phyloP scores from a whole-genome alignment of 2,797 vertebrate genomes.

The Neosilurus hyrtlii region DNA sequence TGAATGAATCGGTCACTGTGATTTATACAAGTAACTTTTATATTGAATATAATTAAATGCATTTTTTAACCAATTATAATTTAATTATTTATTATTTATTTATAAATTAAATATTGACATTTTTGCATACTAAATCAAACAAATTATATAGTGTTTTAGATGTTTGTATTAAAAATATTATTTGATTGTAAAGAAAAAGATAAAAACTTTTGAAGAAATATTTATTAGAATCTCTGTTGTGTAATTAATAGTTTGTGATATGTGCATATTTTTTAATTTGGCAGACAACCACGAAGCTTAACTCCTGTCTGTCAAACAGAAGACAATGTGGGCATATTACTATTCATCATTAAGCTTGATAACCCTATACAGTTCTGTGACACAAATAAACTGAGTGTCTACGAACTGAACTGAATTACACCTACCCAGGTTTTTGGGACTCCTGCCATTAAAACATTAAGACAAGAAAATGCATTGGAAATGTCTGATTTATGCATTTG shows the following conservation, averaged over 20 bases:
- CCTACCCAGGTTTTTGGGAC: constrained; percentile 38
- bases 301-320: constrained; percentile 43
- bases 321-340: constrained; percentile 58
- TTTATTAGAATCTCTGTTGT: not conserved
- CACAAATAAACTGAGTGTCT: constrained; percentile 54
- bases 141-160: not conserved
- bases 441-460: constrained; percentile 20
- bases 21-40: not conserved
- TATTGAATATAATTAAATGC: not conserved
- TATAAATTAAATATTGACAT: not conserved
- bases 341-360: constrained; percentile 66
- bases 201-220: not conserved
- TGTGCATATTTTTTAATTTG: not conserved
- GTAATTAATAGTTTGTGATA: not conserved
- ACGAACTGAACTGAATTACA: constrained; percentile 38
- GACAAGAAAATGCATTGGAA: not conserved
- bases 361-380: constrained; percentile 65
- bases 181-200: not conserved
- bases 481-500: not conserved
- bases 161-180: not conserved
- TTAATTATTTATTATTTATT: too few relatives aligned
- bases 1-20: not conserved
- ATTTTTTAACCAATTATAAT: not conserved
- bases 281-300: not conserved
- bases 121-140: not conserved